Evolutionary conservation across 2,888 invertebrate genomes (phyloP).

Genomic region (Orgyia antiqua): DNA sequence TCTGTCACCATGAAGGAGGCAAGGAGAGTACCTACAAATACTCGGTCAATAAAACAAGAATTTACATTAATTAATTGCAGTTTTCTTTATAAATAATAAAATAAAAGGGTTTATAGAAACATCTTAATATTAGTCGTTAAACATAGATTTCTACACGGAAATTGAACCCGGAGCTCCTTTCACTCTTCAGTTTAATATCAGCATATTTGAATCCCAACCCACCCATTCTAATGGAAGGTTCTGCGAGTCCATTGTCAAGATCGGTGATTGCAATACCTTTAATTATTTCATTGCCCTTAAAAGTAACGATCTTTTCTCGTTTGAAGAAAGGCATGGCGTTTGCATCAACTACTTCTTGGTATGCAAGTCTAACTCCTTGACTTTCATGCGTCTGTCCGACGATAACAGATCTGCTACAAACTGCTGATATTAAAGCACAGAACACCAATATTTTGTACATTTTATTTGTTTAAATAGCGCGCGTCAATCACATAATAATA

Average conservation of each 20-base stretch:
- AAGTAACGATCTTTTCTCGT: slow-evolving; percentile 44
- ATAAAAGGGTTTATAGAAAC: too few species aligned
- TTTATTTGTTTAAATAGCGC: slow-evolving; percentile 2
- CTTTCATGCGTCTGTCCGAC: slow-evolving; percentile 51
- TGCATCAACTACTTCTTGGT: slow-evolving; percentile 37
- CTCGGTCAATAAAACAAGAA: too few species aligned
- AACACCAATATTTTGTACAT: slow-evolving; percentile 19
- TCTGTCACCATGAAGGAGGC: too few species aligned
- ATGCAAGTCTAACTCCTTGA: slow-evolving; percentile 45
- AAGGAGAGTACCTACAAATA: too few species aligned
- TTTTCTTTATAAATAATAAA: too few species aligned
- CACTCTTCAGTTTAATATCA: slow-evolving; percentile 63
- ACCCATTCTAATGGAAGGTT: slow-evolving; percentile 57
- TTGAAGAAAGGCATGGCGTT: slow-evolving; percentile 44
- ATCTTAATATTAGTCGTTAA: too few species aligned
- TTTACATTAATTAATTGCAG: too few species aligned
- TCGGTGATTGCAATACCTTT: slow-evolving; percentile 67
- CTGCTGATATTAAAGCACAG: slow-evolving; percentile 28
- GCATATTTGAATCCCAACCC: slow-evolving; percentile 59
- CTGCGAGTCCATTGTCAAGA: slow-evolving; percentile 53
- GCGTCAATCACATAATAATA: too few species aligned
- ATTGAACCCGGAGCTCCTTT: slow-evolving; percentile 54
- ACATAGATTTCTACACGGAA: slow-evolving; percentile 61
- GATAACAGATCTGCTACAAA: slow-evolving; percentile 40
- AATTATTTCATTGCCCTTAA: slow-evolving; percentile 50